Base-by-base conservation (phyloP, 2,113 vertebrate genomes). In the Amphiprion percula region DNA sequence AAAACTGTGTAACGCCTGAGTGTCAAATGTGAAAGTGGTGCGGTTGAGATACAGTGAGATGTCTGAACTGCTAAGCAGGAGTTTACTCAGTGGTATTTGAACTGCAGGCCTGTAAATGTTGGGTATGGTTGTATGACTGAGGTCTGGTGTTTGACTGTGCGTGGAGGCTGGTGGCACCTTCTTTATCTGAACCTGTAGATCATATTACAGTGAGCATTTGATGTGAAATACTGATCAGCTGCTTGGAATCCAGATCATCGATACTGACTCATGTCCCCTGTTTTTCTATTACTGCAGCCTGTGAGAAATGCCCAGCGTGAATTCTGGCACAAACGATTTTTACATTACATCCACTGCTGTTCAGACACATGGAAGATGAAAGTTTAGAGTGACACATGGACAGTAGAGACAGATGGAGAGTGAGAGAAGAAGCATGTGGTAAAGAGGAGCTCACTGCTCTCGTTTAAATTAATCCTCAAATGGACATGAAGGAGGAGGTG, bases 391-490 rank as follows among this genome's bases (percentile, higher is more conserved):
- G 11, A 24, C 53, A 14, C 0, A 23, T 52, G 50, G 63, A 37
- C 33, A 49, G 41, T 5, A 28, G 24, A 59, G 74, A 44, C 58
- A 67, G 74, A 80, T 79, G 50, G 67, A 67, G 21, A 21, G 33
- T 66, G 39, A 64, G 53, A 73, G 71, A 79, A 77, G 67, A 9
- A 75, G 56, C 24, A 50, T 65, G 41, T 71, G 61, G 24, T 67
- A 77, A 39, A 74, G 30, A 70, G 23, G 21, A 46, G 28, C 64
- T 28, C 55, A 46, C 24, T 17, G 78, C 44, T 54, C 16, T 68
- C 24, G 11, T 74, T 84, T 78, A 50, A 83, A 85, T 83, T 47
- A 52, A 74, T 74, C 65, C 41, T 74, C 39, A 60, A 61, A 52
- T 33, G 70, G 26, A 50, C 52, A 66, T 52, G 15, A 56, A 61